phyloP scores from a whole-genome alignment of 2,888 invertebrate genomes.

The Trichogramma evanescens region DNA sequence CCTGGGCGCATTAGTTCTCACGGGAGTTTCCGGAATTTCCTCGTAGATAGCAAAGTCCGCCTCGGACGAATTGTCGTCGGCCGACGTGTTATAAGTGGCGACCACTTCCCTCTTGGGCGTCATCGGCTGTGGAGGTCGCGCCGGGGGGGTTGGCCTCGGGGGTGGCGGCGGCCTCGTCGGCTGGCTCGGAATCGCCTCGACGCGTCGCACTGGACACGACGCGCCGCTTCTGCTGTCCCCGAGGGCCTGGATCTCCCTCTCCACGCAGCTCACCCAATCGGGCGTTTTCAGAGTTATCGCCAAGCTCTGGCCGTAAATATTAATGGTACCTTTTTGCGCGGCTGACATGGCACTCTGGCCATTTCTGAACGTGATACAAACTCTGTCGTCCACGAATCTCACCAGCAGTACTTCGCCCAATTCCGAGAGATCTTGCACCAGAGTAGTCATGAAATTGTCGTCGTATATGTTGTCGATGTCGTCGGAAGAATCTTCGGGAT shows the following conservation, averaged over 20 bases:
- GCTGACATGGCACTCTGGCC: slow-evolving; percentile 82
- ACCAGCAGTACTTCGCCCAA: slow-evolving; percentile 87
- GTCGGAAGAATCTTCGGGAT: slow-evolving; percentile 51
- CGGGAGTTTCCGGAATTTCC: slow-evolving; percentile 37
- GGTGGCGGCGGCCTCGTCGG: slow-evolving; percentile 51
- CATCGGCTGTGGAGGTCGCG: slow-evolving; percentile 40
- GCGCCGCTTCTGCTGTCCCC: no score
- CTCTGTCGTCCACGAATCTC: slow-evolving; percentile 79
- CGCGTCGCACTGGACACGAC: no score
- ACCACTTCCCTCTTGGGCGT: not conserved
- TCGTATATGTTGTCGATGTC: slow-evolving; percentile 63
- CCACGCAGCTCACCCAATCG: slow-evolving; percentile 76
- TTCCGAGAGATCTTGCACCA: slow-evolving; percentile 74
- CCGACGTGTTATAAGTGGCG: not conserved
- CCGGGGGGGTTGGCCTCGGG: slow-evolving; percentile 50
- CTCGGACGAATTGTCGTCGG: not conserved
- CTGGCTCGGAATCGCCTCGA: slow-evolving; percentile 48
- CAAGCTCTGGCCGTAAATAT: slow-evolving; percentile 61
- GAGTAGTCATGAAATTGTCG: slow-evolving; percentile 70
- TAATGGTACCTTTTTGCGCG: slow-evolving; percentile 50
- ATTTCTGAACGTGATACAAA: slow-evolving; percentile 89
- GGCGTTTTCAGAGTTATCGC: slow-evolving; percentile 72
- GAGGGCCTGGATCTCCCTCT: slow-evolving; percentile 63
- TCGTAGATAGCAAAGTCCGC: slow-evolving; percentile 44
- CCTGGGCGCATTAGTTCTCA: slow-evolving; percentile 32